Evolutionary conservation across 2,797 vertebrate genomes (phyloP), one percentile per base, ranked within the genome.

Genomic region (Spea hammondii): DNA sequence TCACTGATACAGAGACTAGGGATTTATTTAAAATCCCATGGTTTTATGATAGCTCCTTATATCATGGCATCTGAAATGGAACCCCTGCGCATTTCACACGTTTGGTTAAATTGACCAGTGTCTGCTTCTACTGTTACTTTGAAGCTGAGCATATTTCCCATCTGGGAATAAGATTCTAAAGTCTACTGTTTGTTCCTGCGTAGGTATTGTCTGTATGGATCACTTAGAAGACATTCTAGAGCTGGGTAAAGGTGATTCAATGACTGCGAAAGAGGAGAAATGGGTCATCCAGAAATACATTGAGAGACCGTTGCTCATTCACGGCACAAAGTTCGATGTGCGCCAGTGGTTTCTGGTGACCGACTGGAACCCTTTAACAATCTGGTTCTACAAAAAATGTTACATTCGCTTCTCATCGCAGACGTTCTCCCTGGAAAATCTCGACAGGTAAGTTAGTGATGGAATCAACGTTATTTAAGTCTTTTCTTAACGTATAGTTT

Each of bases 201-300:
- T 17, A 97, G 96, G 95, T 49, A 96, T 97, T 3, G 84, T 91
- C 83, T 97, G 95, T 53, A 76, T 85, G 74, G 92, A 91, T 4
- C 91, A 76, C 75, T 85, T 97, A 82, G 92, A 95, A 45, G 89
- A 95, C 78, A 93, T 96, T 80, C 88, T 97, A 83, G 89, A 67
- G 84, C 83, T 96, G 57, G 92, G 92, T 6, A 88, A 89, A 12
- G 76, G 85, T 8, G 82, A 90, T 65, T 79, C 88, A 12, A 48
- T 84, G 70, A 12, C 88, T 8, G 84, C 83, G 1, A 93, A 87
- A 73, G 92, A 91, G 0, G 93, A 92, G 65, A 94, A 95, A 81
- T 97, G 95, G 96, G 94, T 98, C 79, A 94, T 97, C 54, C 96
- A 98, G 90, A 98, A 99, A 85, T 99, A 98, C 54, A 86, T 97